Base-by-base conservation (phyloP, 1,140 invertebrate species). In the Drosophila nigromelanica region DNA sequence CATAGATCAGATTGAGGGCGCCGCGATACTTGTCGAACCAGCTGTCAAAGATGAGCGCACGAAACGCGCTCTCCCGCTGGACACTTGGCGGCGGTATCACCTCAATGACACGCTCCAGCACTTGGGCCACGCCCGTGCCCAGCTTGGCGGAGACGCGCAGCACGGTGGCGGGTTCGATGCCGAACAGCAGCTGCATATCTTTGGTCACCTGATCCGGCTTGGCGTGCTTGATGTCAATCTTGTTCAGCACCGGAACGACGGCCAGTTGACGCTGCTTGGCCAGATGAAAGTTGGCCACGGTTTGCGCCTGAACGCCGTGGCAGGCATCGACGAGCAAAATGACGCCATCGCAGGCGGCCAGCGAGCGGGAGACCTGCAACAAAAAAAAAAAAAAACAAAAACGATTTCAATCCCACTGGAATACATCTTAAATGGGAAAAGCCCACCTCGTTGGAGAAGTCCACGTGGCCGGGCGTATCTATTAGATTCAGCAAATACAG, bases 401-500 rank as follows among this genome's bases (percentile, higher is more conserved):
- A 33, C 4, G 3, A 4, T n/a, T 18, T 52, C 1, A 15, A 35
- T 35, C 2, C 3, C 30, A 27, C 24, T 8, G 37, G 10, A 45
- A 50, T 45, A 33, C 43, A 52, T 4, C 14, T 4, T 5, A 6
- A 14, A 50, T 2, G n/a, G 15, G 7, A 5, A 11, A 1, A 7
- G 39, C 40, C 5, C 12, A 99, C 98, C 94, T 99, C 98, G 93
- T 97, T 99, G 4, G 96, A 95, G 93, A 99, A 99, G 92, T 99
- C 99, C 10, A 99, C 98, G 94, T 99, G 99, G 24, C 99, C 99
- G 33, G 98, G 98, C 15, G 98, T 99, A 92, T 99, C 99, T 74
- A 99, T 99, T 4, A 99, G 93, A 93, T 99, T 99, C 1, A 99
- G 93, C n/a, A 99, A 92, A 93, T 98, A 98, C 5, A 90, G 33